These are phyloP conservation scores for Prolemur simus DNA, from an alignment of 2,113 vertebrate species.

Conservation along the genomic window DNA sequence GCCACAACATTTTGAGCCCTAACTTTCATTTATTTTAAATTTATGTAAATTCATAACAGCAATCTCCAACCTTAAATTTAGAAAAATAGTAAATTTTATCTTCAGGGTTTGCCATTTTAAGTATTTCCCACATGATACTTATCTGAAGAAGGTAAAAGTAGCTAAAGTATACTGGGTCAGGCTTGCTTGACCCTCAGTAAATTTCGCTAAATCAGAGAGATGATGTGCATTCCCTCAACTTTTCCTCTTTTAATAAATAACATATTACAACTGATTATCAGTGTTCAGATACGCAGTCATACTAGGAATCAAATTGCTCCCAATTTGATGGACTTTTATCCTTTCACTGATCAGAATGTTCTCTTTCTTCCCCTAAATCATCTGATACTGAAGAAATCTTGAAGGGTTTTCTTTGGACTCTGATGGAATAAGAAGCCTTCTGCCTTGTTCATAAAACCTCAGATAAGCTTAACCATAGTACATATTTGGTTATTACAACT, in stretches of 20 bases:
- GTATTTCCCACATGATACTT: not conserved
- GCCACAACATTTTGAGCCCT: not conserved
- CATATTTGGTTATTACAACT: not conserved
- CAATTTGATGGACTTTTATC: not conserved
- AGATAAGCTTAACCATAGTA: conserved; percentile 35
- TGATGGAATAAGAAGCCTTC: not conserved
- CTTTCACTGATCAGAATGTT: not conserved
- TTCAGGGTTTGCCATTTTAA: not conserved
- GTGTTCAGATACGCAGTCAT: not conserved
- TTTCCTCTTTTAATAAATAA: not conserved
- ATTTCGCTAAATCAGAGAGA: not conserved
- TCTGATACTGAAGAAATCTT: not conserved
- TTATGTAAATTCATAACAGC: not conserved
- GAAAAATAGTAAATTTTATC: not conserved
- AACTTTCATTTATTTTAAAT: not conserved
- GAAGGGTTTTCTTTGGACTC: not conserved
- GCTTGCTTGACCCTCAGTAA: not conserved
- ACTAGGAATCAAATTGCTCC: not conserved
- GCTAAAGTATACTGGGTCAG: not conserved
- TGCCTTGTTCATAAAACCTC: conserved; percentile 7
- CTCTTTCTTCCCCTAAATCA: not conserved
- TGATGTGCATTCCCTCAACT: not conserved
- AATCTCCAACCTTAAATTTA: not conserved
- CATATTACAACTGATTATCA: not conserved
- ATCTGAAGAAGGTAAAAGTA: not conserved